A percentile compares a stretch with the other conserved stretches of the same genome.
Conservation (phyloP, 2,797 vertebrate genomes). For the Rousettus madagascariensis region DNA sequence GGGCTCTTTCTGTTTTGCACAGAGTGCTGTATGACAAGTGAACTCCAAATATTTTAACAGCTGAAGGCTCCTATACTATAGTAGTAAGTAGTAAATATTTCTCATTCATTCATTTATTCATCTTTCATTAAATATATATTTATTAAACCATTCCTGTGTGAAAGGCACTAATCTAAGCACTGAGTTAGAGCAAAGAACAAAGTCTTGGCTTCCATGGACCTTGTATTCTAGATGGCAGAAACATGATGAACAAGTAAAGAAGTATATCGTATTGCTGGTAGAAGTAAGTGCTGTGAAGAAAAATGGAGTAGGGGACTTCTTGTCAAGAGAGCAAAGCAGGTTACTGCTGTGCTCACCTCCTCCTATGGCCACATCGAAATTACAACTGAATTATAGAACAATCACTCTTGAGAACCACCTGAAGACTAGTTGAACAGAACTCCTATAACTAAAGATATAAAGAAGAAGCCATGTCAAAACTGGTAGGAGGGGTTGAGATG, state of each 20-base stretch:
- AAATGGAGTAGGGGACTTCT: too few relatives aligned
- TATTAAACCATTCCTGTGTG: not conserved
- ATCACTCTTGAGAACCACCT: too few relatives aligned
- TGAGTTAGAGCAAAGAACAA: not conserved
- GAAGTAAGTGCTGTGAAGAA: not conserved
- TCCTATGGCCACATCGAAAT: too few relatives aligned
- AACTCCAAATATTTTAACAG: not conserved
- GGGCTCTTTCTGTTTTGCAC: not conserved
- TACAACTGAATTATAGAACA: too few relatives aligned
- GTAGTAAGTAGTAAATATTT: not conserved
- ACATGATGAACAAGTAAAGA: not conserved
- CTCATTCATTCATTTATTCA: not conserved
- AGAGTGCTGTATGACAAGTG: not conserved
- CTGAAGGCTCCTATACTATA: not conserved
- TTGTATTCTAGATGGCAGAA: not conserved
- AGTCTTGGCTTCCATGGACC: not conserved
- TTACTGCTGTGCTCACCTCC: too few relatives aligned
- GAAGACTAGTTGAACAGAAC: too few relatives aligned
- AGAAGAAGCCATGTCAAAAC: too few relatives aligned
- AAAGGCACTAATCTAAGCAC: not conserved
- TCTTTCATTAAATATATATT: not conserved
- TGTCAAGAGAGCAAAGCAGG: too few relatives aligned
- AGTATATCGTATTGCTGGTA: not conserved
- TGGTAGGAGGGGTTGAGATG: too few relatives aligned
- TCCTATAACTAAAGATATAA: too few relatives aligned